Evolutionary conservation across 2,888 invertebrate species (phyloP).

Genomic region (Sthenelais limicola): DNA sequence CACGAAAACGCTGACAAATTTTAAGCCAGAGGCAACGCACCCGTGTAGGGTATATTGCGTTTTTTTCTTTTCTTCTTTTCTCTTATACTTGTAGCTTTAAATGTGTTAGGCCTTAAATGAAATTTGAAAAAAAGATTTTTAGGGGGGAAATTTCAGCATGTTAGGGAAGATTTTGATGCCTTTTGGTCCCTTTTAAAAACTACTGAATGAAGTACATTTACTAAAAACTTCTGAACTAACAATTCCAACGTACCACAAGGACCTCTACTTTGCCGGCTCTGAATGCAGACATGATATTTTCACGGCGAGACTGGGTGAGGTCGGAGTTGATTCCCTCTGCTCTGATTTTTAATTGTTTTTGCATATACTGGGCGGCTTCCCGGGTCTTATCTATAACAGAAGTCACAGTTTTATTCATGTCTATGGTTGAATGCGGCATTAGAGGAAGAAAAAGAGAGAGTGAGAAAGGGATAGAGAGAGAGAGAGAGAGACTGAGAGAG

Average conservation of each 20-base stretch:
- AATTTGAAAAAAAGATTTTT: too few relatives aligned
- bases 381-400: conserved; percentile 34
- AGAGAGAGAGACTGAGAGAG: conserved; percentile 32
- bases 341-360: conserved; percentile 11
- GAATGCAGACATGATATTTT: conserved; percentile 47
- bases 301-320: conserved; percentile 46
- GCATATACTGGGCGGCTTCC: conserved; percentile 23
- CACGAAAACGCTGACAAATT: too few relatives aligned
- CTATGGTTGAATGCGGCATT: neutral
- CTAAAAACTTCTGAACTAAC: neutral
- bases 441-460: neutral
- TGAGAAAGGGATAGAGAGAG: conserved; percentile 33
- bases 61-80: too few relatives aligned
- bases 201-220: neutral
- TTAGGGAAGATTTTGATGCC: too few relatives aligned
- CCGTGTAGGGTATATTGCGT: too few relatives aligned
- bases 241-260: conserved; percentile 44
- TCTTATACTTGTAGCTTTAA: too few relatives aligned
- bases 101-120: too few relatives aligned
- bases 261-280: conserved; percentile 45
- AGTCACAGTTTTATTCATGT: too few relatives aligned
- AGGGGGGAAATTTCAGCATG: too few relatives aligned
- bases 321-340: conserved; percentile 46
- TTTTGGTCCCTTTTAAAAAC: too few relatives aligned
- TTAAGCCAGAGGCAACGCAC: too few relatives aligned